phyloP scores from a whole-genome alignment of 2,797 vertebrate species.

The Mionectes olivaceus region DNA sequence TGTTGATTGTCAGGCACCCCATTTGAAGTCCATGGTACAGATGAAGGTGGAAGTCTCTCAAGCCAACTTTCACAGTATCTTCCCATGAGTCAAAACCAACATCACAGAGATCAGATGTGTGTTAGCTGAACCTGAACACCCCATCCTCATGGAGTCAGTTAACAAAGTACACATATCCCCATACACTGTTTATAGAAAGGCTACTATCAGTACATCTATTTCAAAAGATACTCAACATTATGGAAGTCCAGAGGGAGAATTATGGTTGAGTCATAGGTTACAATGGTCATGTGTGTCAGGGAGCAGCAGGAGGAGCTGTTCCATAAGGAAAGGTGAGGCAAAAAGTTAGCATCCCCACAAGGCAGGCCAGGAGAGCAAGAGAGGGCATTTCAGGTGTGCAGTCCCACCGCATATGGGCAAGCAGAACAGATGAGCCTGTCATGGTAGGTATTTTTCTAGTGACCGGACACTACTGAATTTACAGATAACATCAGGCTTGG shows the following conservation, averaged over 20 bases:
- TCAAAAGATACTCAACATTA: neutral
- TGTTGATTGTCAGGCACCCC: neutral
- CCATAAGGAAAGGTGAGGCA: neutral
- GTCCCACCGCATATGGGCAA: neutral
- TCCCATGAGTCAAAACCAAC: neutral
- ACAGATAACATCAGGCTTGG: neutral
- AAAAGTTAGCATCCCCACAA: neutral
- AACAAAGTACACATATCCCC: neutral
- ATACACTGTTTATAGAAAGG: neutral
- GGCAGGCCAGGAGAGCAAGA: neutral
- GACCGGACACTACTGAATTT: neutral
- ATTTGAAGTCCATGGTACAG: neutral
- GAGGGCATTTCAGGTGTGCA: neutral
- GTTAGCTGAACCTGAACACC: neutral
- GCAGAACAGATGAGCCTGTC: neutral
- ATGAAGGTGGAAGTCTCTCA: neutral
- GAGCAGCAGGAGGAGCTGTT: neutral
- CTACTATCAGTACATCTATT: neutral
- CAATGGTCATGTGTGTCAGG: neutral
- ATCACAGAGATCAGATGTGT: neutral
- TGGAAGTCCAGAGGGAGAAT: neutral
- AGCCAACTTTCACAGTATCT: neutral
- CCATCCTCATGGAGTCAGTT: neutral
- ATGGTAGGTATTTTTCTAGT: neutral
- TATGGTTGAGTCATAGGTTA: neutral